phyloP scores from a whole-genome alignment of 2,113 vertebrate genomes.

The Bolborhynchus lineola region DNA sequence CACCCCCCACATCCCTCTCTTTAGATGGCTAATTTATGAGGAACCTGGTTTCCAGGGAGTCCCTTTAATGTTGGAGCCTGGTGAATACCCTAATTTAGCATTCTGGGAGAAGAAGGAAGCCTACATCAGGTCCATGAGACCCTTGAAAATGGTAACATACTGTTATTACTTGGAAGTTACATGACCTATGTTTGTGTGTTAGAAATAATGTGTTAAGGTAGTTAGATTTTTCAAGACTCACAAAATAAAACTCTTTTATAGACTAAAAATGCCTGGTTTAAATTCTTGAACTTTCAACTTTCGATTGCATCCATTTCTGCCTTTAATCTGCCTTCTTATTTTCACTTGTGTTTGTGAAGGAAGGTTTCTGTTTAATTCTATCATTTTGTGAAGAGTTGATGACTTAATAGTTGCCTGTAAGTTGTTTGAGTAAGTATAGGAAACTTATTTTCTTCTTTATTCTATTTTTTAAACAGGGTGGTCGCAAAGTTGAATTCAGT shows the following conservation, averaged over 20 bases:
- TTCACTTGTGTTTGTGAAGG: neutral
- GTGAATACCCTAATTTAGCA: constrained; percentile 88
- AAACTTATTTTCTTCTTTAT: neutral
- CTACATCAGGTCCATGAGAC: constrained; percentile 88
- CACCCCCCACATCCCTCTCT: neutral
- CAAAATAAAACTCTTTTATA: neutral
- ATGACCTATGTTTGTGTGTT: neutral
- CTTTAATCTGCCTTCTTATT: neutral
- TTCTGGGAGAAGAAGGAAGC: constrained; percentile 88
- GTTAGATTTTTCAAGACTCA: neutral
- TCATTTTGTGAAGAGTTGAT: neutral
- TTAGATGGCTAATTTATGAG: constrained; percentile 91
- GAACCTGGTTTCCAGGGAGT: constrained; percentile 88
- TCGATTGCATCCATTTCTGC: neutral
- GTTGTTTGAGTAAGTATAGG: neutral
- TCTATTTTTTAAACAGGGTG: constrained; percentile 77
- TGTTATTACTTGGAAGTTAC: neutral
- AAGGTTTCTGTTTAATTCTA: neutral
- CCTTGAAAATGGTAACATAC: constrained; percentile 86
- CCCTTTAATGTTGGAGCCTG: constrained; percentile 84
- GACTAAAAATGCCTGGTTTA: fast-evolving
- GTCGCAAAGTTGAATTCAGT: constrained; percentile 87
- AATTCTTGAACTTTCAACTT: neutral
- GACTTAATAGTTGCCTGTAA: neutral
- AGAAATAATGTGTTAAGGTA: neutral